Evolutionary conservation across 2,888 invertebrate genomes (phyloP), one percentile per base, ranked within the genome.

Genomic region (Agriopis leucophaearia): DNA sequence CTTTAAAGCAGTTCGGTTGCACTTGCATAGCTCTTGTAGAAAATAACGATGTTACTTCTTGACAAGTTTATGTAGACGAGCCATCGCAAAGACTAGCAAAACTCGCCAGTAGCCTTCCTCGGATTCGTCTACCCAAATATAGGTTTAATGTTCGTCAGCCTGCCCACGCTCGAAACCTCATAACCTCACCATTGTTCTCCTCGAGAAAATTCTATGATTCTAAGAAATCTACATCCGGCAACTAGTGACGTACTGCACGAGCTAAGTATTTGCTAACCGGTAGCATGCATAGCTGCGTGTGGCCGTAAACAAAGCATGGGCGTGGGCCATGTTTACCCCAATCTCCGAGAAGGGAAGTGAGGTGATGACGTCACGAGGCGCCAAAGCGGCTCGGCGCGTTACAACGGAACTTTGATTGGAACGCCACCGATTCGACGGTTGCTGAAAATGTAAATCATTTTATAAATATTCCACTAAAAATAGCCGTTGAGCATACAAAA

Each of bases 71-170:
- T 92, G 91, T 94, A 85, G 91, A 85, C 92, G 88, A 88, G 78
- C 78, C 76, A 94, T 93, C 93, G 92, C 93, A 91, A 91, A 89
- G 83, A 74, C 85, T 78, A 85, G 84, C 86, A 83, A 78, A 69
- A 64, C 90, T 92, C 71, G 56, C 82, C 72, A 82, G 73, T 81
- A 82, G 84, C 71, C 87, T 87, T 87, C 91, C 93, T 92, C 90
- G 71, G 78, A 79, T 74, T 84, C 89, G 91, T 87, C 90, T 71
- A 77, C 79, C 88, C 85, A 77, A 77, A 77, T 74, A 76, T 59
- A 80, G 83, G 82, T 80, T 83, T 86, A 72, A 79, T 92, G 73
- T 92, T 79, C 92, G 92, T 91, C 93, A 76, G 68, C 63, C 83
- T 85, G 74, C 83, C 83, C 74, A 74, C 83, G 80, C 66, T 56